phyloP scores from a whole-genome alignment of 2,888 invertebrate species.

The Margaritifera margaritifera region DNA sequence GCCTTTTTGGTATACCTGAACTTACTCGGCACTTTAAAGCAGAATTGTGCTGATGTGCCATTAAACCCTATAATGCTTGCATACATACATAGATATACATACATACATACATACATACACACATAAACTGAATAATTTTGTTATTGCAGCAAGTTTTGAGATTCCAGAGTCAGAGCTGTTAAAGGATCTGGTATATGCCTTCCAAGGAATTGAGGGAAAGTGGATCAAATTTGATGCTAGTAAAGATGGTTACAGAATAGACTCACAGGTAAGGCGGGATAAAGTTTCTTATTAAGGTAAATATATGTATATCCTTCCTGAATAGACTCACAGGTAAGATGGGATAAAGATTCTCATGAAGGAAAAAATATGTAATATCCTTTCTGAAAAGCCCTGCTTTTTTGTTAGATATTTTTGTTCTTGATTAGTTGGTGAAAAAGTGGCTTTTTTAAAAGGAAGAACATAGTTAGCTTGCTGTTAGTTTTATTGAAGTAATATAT shows the following conservation, averaged over 20 bases:
- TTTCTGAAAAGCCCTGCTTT: too few species aligned
- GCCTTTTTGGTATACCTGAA: too few species aligned
- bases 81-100: too few species aligned
- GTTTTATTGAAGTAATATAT: too few species aligned
- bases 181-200: slow-evolving; percentile 85
- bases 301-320: not conserved
- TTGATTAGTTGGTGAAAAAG: too few species aligned
- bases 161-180: slow-evolving; percentile 70
- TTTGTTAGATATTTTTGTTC: too few species aligned
- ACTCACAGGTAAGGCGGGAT: slow-evolving; percentile 52
- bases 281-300: not conserved
- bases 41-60: too few species aligned
- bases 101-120: not conserved
- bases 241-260: slow-evolving; percentile 65
- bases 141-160: slow-evolving; percentile 59
- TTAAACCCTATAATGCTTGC: too few species aligned
- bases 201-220: slow-evolving; percentile 91
- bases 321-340: slow-evolving; percentile 52
- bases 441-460: too few species aligned
- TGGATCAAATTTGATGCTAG: slow-evolving; percentile 79
- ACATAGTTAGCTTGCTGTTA: too few species aligned
- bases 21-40: too few species aligned
- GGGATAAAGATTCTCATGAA: not conserved
- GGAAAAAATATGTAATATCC: not conserved
- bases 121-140: not conserved